Percentiles rank a stretch among this genome's conserved stretches.
Evolutionary conservation across 2,113 vertebrate species (phyloP).

Genomic region (Rattus norvegicus): DNA sequence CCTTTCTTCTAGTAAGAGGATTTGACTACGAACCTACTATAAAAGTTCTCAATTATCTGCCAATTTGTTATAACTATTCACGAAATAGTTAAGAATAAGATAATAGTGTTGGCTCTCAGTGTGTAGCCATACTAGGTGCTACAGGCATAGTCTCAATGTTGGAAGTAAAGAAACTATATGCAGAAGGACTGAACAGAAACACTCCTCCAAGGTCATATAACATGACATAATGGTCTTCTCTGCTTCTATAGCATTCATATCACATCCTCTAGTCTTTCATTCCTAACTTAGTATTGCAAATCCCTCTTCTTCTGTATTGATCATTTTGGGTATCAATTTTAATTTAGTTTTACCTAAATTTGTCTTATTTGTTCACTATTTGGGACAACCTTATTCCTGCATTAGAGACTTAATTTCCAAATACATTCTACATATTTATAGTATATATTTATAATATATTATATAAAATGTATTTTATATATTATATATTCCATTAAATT

Average conservation of each 20-base stretch:
- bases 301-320: background rate
- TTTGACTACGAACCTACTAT: background rate
- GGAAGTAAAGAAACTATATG: background rate
- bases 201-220: conserved; percentile 1
- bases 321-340: background rate
- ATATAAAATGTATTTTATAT: background rate
- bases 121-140: background rate
- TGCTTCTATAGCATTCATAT: background rate
- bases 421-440: background rate
- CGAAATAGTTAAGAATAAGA: background rate
- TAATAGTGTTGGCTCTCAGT: background rate
- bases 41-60: background rate
- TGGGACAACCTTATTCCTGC: background rate
- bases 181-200: background rate
- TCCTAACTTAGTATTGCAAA: background rate
- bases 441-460: background rate
- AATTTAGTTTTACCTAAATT: background rate
- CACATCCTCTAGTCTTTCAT: background rate
- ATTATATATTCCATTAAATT: background rate
- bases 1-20: background rate
- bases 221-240: background rate
- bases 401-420: background rate
- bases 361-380: conserved; percentile 8
- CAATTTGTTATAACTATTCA: background rate
- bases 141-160: background rate